These are phyloP conservation scores for Fistularia tabacaria DNA, from an alignment of 2,797 vertebrate genomes.

Conservation along the genomic window DNA sequence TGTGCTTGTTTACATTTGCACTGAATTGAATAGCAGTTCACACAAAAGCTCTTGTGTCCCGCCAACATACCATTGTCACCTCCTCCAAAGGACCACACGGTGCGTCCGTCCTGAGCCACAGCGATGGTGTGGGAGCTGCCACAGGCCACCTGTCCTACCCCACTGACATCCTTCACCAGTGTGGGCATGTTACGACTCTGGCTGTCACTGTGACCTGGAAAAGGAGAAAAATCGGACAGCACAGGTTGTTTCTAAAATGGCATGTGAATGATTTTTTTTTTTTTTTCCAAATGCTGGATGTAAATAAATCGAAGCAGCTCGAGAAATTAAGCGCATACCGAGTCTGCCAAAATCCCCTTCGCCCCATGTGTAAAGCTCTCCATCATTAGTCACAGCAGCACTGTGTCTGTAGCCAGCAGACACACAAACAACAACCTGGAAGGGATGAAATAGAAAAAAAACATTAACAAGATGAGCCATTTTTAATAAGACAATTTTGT, in stretches of 20 bases:
- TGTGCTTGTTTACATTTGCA: background rate
- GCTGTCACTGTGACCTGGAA: slow-evolving; percentile 80
- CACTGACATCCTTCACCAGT: slow-evolving; percentile 81
- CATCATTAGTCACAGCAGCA: slow-evolving; percentile 79
- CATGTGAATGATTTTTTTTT: background rate
- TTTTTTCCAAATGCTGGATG: too few relatives aligned
- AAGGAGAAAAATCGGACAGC: background rate
- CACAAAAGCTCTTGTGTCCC: background rate
- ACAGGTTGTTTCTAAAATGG: background rate
- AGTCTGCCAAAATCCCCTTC: slow-evolving; percentile 83
- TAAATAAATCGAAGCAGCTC: background rate
- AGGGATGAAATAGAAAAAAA: slow-evolving; percentile 4
- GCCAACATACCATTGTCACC: slow-evolving; percentile 77
- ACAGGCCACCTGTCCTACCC: slow-evolving; percentile 80
- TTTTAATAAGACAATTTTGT: background rate
- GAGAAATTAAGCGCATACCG: slow-evolving; percentile 53
- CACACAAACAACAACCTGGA: slow-evolving; percentile 79
- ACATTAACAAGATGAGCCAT: background rate
- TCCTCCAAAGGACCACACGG: slow-evolving; percentile 83
- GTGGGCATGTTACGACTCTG: slow-evolving; percentile 81
- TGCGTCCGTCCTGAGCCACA: slow-evolving; percentile 79
- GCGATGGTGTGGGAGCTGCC: slow-evolving; percentile 84
- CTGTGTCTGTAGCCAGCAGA: slow-evolving; percentile 86
- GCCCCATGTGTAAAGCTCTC: slow-evolving; percentile 84
- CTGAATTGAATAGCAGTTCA: background rate